Evolutionary conservation across 2,797 vertebrate species (phyloP).

Genomic region (Acipenser transmontanus): DNA sequence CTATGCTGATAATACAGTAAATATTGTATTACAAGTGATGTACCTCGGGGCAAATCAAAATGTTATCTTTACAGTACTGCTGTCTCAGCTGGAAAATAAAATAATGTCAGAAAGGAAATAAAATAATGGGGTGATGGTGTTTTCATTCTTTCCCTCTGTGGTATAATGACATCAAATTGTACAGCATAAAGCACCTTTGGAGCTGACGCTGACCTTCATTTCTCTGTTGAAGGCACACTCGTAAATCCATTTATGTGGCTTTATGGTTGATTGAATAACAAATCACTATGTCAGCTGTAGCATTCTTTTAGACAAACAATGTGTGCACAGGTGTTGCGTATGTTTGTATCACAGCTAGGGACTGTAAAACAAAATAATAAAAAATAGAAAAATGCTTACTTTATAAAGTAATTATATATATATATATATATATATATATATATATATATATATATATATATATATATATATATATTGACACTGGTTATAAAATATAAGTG

Average conservation of each 20-base stretch:
- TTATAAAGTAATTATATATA: no score
- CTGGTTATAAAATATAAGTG: no score
- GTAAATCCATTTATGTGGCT: constrained; percentile 13
- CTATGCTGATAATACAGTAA: background rate
- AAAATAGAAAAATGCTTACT: no score
- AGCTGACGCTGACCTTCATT: constrained; percentile 7
- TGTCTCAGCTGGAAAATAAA: background rate
- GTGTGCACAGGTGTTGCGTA: constrained; percentile 4
- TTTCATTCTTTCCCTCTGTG: constrained; percentile 7
- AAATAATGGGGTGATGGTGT: background rate
- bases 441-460: no score
- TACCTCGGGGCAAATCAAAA: background rate
- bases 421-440: no score
- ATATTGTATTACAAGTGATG: background rate
- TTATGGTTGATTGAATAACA: constrained; percentile 11
- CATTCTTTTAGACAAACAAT: constrained; percentile 4
- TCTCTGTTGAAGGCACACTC: background rate
- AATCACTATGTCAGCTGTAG: background rate
- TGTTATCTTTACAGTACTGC: background rate
- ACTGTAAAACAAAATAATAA: background rate
- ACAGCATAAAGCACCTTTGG: no score
- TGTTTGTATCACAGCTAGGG: background rate
- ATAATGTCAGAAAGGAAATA: background rate
- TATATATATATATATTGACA: no score
- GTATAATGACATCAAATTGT: constrained; percentile 1